Evolutionary conservation across 2,888 invertebrate genomes (phyloP).

Genomic region (Rhogogaster chlorosoma): DNA sequence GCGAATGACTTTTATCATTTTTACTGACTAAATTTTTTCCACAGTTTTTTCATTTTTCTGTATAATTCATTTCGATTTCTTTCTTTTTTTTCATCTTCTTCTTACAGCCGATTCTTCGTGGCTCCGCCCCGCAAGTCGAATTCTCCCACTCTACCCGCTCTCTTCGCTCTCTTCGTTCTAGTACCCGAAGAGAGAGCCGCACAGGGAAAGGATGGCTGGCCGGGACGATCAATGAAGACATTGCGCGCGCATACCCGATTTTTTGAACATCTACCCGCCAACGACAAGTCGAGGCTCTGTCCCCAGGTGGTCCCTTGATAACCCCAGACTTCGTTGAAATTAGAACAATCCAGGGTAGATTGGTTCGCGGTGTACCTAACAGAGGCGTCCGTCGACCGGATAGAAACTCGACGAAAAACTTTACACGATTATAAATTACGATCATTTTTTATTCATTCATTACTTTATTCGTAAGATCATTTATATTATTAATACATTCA

Average conservation of each 20-base stretch:
- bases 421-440: not conserved
- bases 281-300: slow-evolving; percentile 64
- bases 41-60: not conserved
- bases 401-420: not conserved
- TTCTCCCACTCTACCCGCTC: not conserved
- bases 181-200: not conserved
- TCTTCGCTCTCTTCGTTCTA: not conserved
- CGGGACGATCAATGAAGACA: slow-evolving; percentile 75
- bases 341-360: slow-evolving; percentile 21
- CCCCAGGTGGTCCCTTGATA: slow-evolving; percentile 54
- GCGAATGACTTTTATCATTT: not conserved
- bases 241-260: slow-evolving; percentile 75
- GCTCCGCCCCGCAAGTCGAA: slow-evolving; percentile 65
- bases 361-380: not conserved
- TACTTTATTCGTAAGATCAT: not conserved
- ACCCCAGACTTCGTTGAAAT: slow-evolving; percentile 32
- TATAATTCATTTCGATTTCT: not conserved
- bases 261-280: slow-evolving; percentile 76
- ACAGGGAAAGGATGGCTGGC: slow-evolving; percentile 63
- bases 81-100: not conserved
- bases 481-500: not conserved
- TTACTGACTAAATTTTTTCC: not conserved
- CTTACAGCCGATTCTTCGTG: not conserved
- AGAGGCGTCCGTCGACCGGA: not conserved
- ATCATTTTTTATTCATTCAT: not conserved